Conservation (phyloP, 1,140 invertebrate species). For the Zaprionus lachaisei region DNA sequence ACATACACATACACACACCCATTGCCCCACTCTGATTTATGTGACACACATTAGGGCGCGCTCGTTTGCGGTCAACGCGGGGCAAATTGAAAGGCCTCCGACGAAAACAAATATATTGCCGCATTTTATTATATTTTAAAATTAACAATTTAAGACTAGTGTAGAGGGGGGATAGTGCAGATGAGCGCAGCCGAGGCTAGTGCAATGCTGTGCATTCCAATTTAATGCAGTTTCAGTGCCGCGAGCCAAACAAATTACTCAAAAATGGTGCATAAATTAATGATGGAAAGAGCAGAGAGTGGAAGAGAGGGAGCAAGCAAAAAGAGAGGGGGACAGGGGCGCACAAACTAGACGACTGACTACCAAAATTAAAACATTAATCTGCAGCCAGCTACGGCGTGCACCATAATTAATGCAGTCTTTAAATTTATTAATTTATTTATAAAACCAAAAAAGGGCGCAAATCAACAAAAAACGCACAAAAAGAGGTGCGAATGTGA, state of each 20-base stretch:
- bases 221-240: constrained; percentile 68
- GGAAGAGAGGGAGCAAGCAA: neutral
- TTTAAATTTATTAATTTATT: constrained; percentile 84
- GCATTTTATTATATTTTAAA: constrained; percentile 69
- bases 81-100: constrained; percentile 60
- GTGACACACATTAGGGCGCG: constrained; percentile 59
- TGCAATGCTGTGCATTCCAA: constrained; percentile 50
- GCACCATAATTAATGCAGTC: constrained; percentile 74
- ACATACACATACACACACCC: neutral
- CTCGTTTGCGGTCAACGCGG: constrained; percentile 18
- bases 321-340: neutral
- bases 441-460: constrained; percentile 65
- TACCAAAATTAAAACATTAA: constrained; percentile 81
- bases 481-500: constrained; percentile 69
- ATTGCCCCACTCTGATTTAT: constrained; percentile 54
- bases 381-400: constrained; percentile 50
- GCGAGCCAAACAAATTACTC: constrained; percentile 65
- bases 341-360: constrained; percentile 40
- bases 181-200: constrained; percentile 6
- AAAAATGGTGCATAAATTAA: constrained; percentile 76
- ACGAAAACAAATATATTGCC: constrained; percentile 53
- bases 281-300: constrained; percentile 6
- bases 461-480: constrained; percentile 12
- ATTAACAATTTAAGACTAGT: constrained; percentile 62
- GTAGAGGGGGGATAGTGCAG: neutral